phyloP scores from a whole-genome alignment of 2,797 vertebrate genomes.

The Falco rusticolus region DNA sequence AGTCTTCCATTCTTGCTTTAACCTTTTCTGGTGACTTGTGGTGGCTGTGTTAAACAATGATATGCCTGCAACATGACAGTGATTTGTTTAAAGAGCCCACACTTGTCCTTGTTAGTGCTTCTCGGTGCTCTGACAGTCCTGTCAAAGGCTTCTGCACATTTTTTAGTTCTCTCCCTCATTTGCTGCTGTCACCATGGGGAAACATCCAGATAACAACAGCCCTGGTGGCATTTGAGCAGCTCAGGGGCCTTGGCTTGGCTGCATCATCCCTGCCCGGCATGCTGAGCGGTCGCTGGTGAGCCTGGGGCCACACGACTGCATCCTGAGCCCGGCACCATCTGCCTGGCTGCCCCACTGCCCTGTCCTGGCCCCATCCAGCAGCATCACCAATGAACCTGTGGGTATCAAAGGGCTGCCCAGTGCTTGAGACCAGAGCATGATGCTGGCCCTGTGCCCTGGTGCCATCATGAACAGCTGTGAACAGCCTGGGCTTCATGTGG shows the following conservation, averaged over 20 bases:
- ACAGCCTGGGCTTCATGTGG: fast-evolving
- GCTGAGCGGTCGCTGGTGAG: fast-evolving
- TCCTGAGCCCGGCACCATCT: neutral
- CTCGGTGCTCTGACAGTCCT: slow-evolving; percentile 56
- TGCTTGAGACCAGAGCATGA: fast-evolving
- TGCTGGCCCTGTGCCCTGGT: neutral
- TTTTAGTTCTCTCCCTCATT: slow-evolving; percentile 58
- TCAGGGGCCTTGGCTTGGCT: neutral
- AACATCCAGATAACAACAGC: neutral
- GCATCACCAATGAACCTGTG: neutral
- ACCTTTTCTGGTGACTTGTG: slow-evolving; percentile 65
- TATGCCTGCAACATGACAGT: slow-evolving; percentile 63
- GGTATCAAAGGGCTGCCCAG: neutral
- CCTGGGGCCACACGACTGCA: neutral
- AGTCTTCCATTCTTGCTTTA: slow-evolving; percentile 46
- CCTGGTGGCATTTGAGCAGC: slow-evolving; percentile 23
- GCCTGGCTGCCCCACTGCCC: neutral
- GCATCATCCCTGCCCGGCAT: neutral
- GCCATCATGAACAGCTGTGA: neutral
- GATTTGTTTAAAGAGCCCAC: slow-evolving; percentile 70
- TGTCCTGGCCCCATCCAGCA: no score
- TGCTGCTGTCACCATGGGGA: slow-evolving; percentile 51
- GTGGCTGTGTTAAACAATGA: slow-evolving; percentile 55
- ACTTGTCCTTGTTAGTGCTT: slow-evolving; percentile 59
- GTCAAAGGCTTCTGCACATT: slow-evolving; percentile 56